Base-by-base conservation (phyloP, 2,113 vertebrate genomes). In the Ptyas mucosa region DNA sequence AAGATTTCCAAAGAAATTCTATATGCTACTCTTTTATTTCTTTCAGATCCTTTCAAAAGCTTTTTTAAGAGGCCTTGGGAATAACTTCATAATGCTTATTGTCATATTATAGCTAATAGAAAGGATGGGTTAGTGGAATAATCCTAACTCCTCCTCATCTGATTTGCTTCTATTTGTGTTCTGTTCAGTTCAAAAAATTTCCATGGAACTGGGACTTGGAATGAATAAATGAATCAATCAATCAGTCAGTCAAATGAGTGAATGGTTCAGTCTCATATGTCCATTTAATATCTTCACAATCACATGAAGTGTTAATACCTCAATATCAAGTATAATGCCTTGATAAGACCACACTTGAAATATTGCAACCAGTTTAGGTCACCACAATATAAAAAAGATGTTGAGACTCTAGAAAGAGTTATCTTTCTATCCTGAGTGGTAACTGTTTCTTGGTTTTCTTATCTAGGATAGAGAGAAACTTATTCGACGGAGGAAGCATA, bases 391-490 rank as follows among this genome's bases (percentile, higher is more conserved):
- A 69, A 69, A 69, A 69, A 69, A n/a, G 61, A 69, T 15, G 5
- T 69, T n/a, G 29, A 69, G 29, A 69, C 11, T n/a, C 29, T 15
- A 69, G 12, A 64, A 64, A 64, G 3, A 64, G 4, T 69, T 34
- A 52, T 46, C 2, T 34, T 54, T 53, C 3, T 58, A 14, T 18
- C 5, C 90, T n/a, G 49, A 43, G 46, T 87, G 14, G 5, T 34
- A 92, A 86, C 53, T 94, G 95, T n/a, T 90, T 92, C 21, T 95
- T 57, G 15, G 21, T 95, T 75, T 94, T 95, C 14, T 95, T 97
- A 96, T 97, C 14, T 94, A 99, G 99, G 99, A 99, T 92, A 97
- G 99, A 96, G 99, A 99, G 97, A 99, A 99, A 95, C 98, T 99
- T 0, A 98, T 99, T 92, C 97, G 99, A 54, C 98, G 99, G 96